A percentile compares a stretch with the other conserved stretches of the same genome.
These are phyloP conservation scores for Sinhomidia bicolor DNA, from an alignment of 2,888 invertebrate species.

Conservation along the genomic window DNA sequence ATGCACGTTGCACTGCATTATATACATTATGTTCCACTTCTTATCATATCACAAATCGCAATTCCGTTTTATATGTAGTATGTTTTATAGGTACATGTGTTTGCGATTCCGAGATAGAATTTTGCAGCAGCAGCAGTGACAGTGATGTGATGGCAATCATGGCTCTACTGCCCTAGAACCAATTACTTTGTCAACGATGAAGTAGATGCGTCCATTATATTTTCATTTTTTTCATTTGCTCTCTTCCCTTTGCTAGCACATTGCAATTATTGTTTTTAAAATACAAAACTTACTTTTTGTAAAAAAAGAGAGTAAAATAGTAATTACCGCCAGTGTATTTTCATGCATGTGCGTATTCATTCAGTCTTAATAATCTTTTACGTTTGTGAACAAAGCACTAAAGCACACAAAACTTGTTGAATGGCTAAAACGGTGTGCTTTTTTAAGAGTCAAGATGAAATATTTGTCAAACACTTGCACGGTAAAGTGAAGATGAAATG, in stretches of 20 bases:
- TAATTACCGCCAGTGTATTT: conserved; percentile 10
- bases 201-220: conserved; percentile 60
- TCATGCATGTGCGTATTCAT: conserved; percentile 14
- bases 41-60: too few species aligned
- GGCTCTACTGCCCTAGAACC: conserved; percentile 73
- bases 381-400: neutral
- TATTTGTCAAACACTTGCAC: conserved; percentile 37
- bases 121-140: conserved; percentile 24
- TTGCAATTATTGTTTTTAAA: conserved; percentile 50
- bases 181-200: conserved; percentile 65
- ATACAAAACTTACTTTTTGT: conserved; percentile 35
- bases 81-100: neutral
- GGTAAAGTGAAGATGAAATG: conserved; percentile 66
- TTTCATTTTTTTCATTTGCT: conserved; percentile 52
- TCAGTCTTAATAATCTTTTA: neutral
- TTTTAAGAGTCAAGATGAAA: conserved; percentile 44
- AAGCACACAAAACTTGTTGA: too few species aligned
- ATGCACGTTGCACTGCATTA: neutral
- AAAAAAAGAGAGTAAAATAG: conserved; percentile 46
- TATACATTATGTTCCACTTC: conserved; percentile 40
- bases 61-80: neutral
- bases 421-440: neutral
- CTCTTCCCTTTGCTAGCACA: neutral
- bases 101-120: conserved; percentile 28
- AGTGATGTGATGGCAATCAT: conserved; percentile 49